These are phyloP conservation scores for Sebastes umbrosus DNA, from an alignment of 2,797 vertebrate genomes.

Conservation along the genomic window DNA sequence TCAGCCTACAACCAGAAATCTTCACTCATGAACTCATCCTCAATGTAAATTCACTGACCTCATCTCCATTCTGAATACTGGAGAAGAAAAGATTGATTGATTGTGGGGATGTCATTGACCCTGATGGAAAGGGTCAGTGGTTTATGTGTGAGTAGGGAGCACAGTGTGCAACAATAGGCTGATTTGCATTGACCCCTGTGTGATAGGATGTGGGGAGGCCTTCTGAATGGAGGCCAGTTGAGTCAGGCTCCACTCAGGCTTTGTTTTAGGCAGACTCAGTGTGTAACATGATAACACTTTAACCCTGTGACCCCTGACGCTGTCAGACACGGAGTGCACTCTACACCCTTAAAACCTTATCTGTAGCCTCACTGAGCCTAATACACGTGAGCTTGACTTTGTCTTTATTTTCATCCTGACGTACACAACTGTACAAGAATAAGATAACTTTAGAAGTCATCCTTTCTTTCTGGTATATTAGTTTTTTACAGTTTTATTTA, in stretches of 20 bases:
- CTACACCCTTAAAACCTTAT: neutral
- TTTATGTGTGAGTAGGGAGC: neutral
- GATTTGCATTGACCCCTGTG: conserved; percentile 30
- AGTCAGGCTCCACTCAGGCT: conserved; percentile 32
- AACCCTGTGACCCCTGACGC: conserved; percentile 19
- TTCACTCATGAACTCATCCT: neutral
- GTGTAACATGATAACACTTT: conserved; percentile 10
- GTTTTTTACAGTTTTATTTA: neutral
- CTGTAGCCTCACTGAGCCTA: neutral
- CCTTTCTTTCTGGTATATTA: neutral
- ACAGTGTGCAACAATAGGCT: conserved; percentile 24
- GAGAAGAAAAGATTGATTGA: neutral
- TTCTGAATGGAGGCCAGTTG: conserved; percentile 11
- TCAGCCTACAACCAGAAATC: neutral
- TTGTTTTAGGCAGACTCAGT: conserved; percentile 12
- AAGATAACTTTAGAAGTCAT: neutral
- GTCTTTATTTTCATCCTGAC: neutral
- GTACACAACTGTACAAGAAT: neutral
- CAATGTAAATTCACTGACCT: neutral
- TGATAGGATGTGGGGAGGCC: conserved; percentile 2
- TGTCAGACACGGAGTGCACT: neutral
- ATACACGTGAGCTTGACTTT: neutral
- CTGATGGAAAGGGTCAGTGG: neutral
- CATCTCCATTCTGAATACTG: neutral
- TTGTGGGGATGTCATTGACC: neutral